Evolutionary conservation across 2,888 invertebrate species (phyloP).

Genomic region (Cryptocheilus praepositus): DNA sequence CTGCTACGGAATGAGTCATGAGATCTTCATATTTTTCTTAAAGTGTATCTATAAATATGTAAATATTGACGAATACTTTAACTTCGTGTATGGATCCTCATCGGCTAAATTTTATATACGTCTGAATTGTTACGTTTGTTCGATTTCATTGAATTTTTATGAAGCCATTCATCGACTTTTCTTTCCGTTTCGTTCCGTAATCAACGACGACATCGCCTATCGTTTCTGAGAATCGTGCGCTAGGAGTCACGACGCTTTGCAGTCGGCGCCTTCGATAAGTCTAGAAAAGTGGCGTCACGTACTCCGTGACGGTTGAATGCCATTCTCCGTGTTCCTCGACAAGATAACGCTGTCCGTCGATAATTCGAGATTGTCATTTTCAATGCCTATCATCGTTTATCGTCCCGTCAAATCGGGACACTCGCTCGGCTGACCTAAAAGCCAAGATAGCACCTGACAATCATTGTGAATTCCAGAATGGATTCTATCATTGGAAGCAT

Average conservation of each 20-base stretch:
- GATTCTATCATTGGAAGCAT: too few species aligned
- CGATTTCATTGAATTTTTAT: background rate
- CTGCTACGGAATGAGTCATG: too few species aligned
- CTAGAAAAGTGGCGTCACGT: constrained; percentile 29
- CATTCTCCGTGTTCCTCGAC: constrained; percentile 17
- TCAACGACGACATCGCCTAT: constrained; percentile 11
- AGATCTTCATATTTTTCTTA: too few species aligned
- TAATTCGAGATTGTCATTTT: constrained; percentile 33
- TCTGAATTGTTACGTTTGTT: too few species aligned
- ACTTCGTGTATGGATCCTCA: too few species aligned
- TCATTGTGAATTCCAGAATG: too few species aligned
- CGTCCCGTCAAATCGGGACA: constrained; percentile 25
- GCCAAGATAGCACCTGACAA: background rate
- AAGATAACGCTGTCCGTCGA: constrained; percentile 33
- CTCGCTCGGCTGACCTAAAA: constrained; percentile 1
- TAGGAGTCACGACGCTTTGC: constrained; percentile 15
- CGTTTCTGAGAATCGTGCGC: constrained; percentile 30
- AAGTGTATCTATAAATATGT: too few species aligned
- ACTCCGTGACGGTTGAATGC: constrained; percentile 27
- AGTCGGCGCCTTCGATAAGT: constrained; percentile 15
- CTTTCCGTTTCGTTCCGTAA: background rate
- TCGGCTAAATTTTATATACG: too few species aligned
- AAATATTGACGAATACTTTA: too few species aligned
- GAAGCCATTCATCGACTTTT: background rate
- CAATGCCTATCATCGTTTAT: constrained; percentile 23